These are phyloP conservation scores for Actinia equina DNA, from an alignment of 64 coral and sea anemone genomes.

Conservation along the genomic window DNA sequence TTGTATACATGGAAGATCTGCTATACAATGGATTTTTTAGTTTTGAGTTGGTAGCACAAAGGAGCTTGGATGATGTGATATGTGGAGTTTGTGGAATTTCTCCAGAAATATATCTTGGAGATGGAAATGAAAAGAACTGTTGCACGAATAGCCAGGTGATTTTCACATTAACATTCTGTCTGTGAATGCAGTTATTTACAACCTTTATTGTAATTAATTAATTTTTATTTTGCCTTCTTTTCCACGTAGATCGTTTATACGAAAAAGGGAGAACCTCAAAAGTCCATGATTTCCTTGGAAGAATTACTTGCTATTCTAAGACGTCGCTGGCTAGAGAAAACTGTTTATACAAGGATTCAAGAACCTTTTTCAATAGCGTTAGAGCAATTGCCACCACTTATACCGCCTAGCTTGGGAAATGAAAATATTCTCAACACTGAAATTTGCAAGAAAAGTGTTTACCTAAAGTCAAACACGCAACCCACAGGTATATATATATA, in stretches of 20 bases:
- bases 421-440: background rate
- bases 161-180: background rate
- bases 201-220: background rate
- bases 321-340: background rate
- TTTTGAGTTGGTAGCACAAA: slow-evolving; percentile 6
- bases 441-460: background rate
- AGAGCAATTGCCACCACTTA: background rate
- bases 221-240: background rate
- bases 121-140: slow-evolving; percentile 43
- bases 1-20: background rate
- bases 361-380: background rate
- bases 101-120: slow-evolving; percentile 22
- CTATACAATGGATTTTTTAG: slow-evolving; percentile 26
- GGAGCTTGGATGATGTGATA: slow-evolving; percentile 20
- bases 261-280: background rate
- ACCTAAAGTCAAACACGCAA: background rate
- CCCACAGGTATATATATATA: background rate
- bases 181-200: background rate
- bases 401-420: background rate
- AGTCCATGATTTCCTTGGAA: background rate
- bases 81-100: slow-evolving; percentile 23
- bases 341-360: background rate
- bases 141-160: slow-evolving; percentile 10
- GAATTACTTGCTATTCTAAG: background rate
- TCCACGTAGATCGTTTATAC: background rate